Evolutionary conservation across 2,797 vertebrate species (phyloP).

Genomic region (Bucorvus abyssinicus): DNA sequence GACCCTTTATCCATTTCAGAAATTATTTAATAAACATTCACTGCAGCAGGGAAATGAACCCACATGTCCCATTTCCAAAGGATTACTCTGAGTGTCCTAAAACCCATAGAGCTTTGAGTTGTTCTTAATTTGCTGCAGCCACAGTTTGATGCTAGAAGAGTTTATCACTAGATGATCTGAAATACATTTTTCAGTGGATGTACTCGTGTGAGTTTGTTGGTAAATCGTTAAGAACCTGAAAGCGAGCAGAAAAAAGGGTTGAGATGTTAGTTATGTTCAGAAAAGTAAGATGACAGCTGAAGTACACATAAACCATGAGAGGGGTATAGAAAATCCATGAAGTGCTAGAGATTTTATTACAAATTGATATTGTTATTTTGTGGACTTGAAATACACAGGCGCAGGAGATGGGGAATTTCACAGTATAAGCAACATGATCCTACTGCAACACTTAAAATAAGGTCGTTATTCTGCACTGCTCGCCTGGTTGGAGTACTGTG

Average conservation of each 20-base stretch:
- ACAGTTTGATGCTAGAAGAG: neutral
- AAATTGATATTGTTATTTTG: neutral
- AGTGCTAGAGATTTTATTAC: neutral
- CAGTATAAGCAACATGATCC: neutral
- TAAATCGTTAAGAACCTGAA: neutral
- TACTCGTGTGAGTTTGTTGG: neutral
- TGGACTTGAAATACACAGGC: neutral
- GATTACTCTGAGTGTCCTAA: neutral
- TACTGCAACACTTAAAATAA: neutral
- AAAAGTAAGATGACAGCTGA: neutral
- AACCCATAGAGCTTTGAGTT: neutral
- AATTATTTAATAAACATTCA: neutral
- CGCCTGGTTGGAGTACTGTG: neutral
- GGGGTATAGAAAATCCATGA: neutral
- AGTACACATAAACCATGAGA: neutral
- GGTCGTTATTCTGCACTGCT: neutral
- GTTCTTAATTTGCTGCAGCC: neutral
- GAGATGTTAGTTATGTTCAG: neutral
- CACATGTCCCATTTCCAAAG: neutral
- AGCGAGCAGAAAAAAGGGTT: neutral
- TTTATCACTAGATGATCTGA: neutral
- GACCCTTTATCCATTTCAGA: neutral
- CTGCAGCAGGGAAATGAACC: neutral
- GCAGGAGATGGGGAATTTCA: neutral
- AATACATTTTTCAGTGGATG: neutral